A percentile compares a stretch with the other conserved stretches of the same genome.
Evolutionary conservation across 2,888 invertebrate genomes (phyloP).

Genomic region (Stenodema calcarata): DNA sequence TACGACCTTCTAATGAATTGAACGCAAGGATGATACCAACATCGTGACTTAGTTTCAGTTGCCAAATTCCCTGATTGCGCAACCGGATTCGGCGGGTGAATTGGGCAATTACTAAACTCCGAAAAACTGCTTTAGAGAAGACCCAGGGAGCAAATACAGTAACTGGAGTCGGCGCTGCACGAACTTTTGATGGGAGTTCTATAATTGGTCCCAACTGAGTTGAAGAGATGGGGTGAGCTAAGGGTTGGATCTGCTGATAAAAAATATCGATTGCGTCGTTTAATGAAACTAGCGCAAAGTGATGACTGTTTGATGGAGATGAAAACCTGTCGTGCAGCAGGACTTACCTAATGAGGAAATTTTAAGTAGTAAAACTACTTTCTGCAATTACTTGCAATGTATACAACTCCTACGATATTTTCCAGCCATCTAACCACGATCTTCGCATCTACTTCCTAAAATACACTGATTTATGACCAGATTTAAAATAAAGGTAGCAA

Average conservation of each 20-base stretch:
- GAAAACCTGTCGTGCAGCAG: too few species aligned
- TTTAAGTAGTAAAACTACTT: too few species aligned
- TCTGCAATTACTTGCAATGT: too few species aligned
- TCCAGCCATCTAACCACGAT: too few species aligned
- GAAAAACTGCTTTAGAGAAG: background rate
- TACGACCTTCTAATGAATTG: background rate
- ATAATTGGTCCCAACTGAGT: background rate
- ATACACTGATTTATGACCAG: too few species aligned
- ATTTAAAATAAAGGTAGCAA: too few species aligned
- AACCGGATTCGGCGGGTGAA: background rate
- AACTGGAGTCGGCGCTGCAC: background rate
- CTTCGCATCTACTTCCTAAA: too few species aligned
- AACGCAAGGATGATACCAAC: background rate
- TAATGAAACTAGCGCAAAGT: background rate
- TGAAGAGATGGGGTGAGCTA: background rate
- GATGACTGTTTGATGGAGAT: too few species aligned
- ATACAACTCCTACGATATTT: too few species aligned
- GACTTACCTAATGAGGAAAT: too few species aligned
- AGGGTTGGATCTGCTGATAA: background rate
- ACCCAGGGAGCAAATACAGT: background rate
- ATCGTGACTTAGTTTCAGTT: background rate
- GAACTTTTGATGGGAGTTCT: background rate
- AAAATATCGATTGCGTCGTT: background rate
- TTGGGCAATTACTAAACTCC: background rate
- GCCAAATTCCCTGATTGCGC: background rate